These are phyloP conservation scores for Macquaria ambigua DNA, from an alignment of 2,113 vertebrate genomes.

Conservation along the genomic window DNA sequence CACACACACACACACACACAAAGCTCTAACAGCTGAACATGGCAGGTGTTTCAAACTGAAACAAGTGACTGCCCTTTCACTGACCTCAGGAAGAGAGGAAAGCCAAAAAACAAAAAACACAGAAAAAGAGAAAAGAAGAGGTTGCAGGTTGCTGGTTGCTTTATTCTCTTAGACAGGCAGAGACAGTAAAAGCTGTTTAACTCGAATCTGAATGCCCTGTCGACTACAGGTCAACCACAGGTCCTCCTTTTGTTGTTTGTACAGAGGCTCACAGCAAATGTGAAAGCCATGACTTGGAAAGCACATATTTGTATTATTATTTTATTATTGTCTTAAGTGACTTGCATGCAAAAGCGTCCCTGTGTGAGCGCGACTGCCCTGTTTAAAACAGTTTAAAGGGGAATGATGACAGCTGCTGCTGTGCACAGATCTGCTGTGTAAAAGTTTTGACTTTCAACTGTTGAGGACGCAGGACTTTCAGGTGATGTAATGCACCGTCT, in stretches of 20 bases:
- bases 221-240: conserved; percentile 49
- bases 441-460: conserved; percentile 59
- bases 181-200: conserved; percentile 67
- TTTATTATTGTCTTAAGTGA: conserved; percentile 9
- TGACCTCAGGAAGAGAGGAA: conserved; percentile 44
- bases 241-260: conserved; percentile 11
- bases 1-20: not conserved
- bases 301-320: not conserved
- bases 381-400: conserved; percentile 34
- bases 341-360: conserved; percentile 2
- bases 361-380: not conserved
- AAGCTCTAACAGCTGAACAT: conserved; percentile 53
- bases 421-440: conserved; percentile 41
- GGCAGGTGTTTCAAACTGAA: conserved; percentile 63
- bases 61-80: conserved; percentile 54
- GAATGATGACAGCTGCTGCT: conserved; percentile 30
- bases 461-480: conserved; percentile 37
- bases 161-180: conserved; percentile 50
- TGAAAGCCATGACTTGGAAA: not conserved
- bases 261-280: conserved; percentile 26
- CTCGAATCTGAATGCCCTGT: conserved; percentile 33
- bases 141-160: conserved; percentile 9
- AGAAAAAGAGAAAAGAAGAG: conserved; percentile 15
- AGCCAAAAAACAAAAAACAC: not conserved
- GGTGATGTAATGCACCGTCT: conserved; percentile 33